Percentiles rank a stretch among this genome's conserved stretches.
Evolutionary conservation across 2,113 vertebrate species (phyloP).

Genomic region (Rana temporaria): DNA sequence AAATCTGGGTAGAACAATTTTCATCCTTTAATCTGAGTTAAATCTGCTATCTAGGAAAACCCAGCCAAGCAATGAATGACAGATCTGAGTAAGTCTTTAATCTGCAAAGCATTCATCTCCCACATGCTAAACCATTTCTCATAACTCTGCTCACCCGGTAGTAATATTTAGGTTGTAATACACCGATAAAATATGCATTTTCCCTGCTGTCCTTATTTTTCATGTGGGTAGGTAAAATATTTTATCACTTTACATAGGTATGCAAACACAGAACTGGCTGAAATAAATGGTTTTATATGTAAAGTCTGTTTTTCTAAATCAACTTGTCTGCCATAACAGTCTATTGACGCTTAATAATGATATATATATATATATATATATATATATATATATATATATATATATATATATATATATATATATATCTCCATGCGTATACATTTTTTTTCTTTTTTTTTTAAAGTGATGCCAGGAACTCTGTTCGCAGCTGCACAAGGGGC

Average conservation of each 20-base stretch:
- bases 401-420: too few relatives aligned
- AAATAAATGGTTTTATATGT: too few relatives aligned
- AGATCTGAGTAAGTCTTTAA: conserved; percentile 42
- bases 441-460: too few relatives aligned
- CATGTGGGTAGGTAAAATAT: not conserved
- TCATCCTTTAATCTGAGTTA: conserved; percentile 50
- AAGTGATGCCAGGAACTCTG: too few relatives aligned
- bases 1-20: conserved; percentile 50
- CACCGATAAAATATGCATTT: conserved; percentile 14
- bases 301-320: too few relatives aligned
- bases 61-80: conserved; percentile 50
- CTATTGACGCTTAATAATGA: too few relatives aligned
- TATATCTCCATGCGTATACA: too few relatives aligned
- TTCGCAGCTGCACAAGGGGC: too few relatives aligned
- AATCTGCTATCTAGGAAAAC: conserved; percentile 51
- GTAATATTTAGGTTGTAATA: not conserved
- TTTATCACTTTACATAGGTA: not conserved
- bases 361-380: too few relatives aligned
- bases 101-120: conserved; percentile 56
- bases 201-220: not conserved
- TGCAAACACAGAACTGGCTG: not conserved
- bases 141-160: conserved; percentile 8
- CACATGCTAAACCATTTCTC: not conserved
- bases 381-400: too few relatives aligned
- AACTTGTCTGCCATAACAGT: too few relatives aligned